Base-by-base conservation (phyloP, 2,113 vertebrate genomes). In the Theropithecus gelada region DNA sequence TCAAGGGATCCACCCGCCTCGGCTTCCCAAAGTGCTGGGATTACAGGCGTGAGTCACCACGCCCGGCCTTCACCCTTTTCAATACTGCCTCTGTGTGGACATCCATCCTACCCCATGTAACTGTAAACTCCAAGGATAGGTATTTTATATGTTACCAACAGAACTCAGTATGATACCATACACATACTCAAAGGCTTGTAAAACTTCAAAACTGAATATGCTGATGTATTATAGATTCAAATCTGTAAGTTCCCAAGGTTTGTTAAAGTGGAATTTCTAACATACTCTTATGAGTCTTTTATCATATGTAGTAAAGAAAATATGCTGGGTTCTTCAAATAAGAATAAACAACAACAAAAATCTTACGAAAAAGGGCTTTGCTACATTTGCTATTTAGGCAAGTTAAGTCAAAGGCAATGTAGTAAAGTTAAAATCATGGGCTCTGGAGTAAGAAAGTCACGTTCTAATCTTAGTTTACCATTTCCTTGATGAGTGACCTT, bases 401-500 rank as follows among this genome's bases (percentile, higher is more conserved):
- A 86, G 64, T 52, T 82, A 70, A 92, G 30, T 4, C 72, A 43
- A 84, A 95, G 43, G 59, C 66, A 88, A 89, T 8, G 48, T 22
- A 84, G 66, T n/a, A 38, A 59, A 76, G 17, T 85, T 38, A 80
- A 80, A 25, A 50, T 45, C 16, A 66, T 18, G 30, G 79, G 8
- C 27, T 78, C 48, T 55, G 23, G 27, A 93, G 40, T 80, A 75
- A 79, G 70, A 57, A 76, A 85, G 8, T 5, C 48, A 35, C 6
- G 38, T n/a, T 92, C 30, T 72, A 78, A 84, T 80, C 81, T 85
- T 20, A 20, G 48, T 43, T 72, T 61, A 66, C 40, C 55, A 50
- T 80, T 45, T 72, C 79, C 38, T 88, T 93, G 61, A 45, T 95
- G 59, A 91, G 35, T 78, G 59, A 96, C 75, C 61, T 81, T n/a